phyloP scores from a whole-genome alignment of 2,113 vertebrate genomes.

The Laterallus jamaicensis region DNA sequence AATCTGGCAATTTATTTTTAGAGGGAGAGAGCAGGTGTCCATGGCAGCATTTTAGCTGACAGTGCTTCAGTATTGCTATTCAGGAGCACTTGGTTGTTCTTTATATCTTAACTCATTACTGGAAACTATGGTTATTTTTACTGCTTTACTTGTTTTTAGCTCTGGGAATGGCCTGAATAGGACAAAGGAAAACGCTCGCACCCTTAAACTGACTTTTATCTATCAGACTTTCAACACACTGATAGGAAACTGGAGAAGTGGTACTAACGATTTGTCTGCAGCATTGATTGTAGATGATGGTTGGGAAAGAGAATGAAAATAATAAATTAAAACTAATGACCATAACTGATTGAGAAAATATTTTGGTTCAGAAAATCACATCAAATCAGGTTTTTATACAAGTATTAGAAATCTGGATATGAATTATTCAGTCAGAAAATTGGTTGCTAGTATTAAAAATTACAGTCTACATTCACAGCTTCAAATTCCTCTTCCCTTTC shows the following conservation, averaged over 20 bases:
- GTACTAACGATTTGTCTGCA: not conserved
- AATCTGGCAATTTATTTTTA: constrained; percentile 38
- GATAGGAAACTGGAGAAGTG: not conserved
- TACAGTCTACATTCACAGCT: not conserved
- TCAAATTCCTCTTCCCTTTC: not conserved
- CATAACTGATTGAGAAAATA: not conserved
- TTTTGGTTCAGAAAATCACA: constrained; percentile 22
- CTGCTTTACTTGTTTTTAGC: not conserved
- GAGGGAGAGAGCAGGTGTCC: constrained; percentile 32
- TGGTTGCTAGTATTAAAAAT: not conserved
- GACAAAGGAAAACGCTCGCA: not conserved
- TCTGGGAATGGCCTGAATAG: not conserved
- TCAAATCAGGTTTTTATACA: not conserved
- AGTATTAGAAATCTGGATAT: not conserved
- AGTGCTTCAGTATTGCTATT: not conserved
- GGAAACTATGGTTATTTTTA: not conserved
- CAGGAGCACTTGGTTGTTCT: not conserved
- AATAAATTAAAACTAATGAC: constrained; percentile 21
- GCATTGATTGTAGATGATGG: not conserved
- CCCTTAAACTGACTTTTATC: not conserved
- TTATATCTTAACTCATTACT: not conserved
- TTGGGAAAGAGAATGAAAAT: not conserved
- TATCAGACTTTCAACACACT: not conserved
- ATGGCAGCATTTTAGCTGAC: constrained; percentile 32
- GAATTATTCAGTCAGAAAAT: constrained; percentile 18